Evolutionary conservation across 2,113 vertebrate species (phyloP), one percentile per base, ranked within the genome.

Genomic region (Clinocottus analis): DNA sequence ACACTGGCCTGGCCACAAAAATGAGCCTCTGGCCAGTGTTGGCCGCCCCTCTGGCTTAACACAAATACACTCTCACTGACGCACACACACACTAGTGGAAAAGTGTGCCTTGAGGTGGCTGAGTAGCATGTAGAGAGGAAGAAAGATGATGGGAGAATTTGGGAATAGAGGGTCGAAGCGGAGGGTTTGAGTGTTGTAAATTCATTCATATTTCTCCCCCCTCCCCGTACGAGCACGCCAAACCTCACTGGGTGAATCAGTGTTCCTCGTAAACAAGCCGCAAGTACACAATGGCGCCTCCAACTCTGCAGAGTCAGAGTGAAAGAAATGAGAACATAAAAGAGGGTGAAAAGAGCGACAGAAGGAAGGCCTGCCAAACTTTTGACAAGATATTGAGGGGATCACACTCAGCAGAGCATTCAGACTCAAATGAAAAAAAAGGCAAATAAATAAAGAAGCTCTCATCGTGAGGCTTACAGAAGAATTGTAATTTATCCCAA

Each of bases 241-340:
- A 93, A 93, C 91, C 93, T 90, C 88, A 90, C 74, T 82, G 88
- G 84, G 86, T 86, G 89, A 93, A 93, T 93, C 93, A 91, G 82
- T 77, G 87, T 88, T 93, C 88, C 91, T 90, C 85, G 79, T 93
- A 93, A 93, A 93, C 92, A 91, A 89, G 85, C 88, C 85, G 51
- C 89, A 92, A 92, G 85, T 79, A 92, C 92, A 91, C 87, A 93
- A 92, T 90, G 93, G 93, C 91, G 91, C 91, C 91, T 89, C 64
- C 73, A 60, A 89, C 84, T 86, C 87, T 77, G 77, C 73, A 75
- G 55, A 80, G 64, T 75, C 59, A 39, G 75, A 77, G 75, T 73
- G 70, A 76, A 68, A 79, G 79, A 79, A 84, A 77, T 80, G 49
- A 84, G 77, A 79, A 81, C 86, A 85, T 66, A 49, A 70, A 79